Evolutionary conservation across 2,113 vertebrate genomes (phyloP).

Genomic region (Heterotilapia buettikoferi): DNA sequence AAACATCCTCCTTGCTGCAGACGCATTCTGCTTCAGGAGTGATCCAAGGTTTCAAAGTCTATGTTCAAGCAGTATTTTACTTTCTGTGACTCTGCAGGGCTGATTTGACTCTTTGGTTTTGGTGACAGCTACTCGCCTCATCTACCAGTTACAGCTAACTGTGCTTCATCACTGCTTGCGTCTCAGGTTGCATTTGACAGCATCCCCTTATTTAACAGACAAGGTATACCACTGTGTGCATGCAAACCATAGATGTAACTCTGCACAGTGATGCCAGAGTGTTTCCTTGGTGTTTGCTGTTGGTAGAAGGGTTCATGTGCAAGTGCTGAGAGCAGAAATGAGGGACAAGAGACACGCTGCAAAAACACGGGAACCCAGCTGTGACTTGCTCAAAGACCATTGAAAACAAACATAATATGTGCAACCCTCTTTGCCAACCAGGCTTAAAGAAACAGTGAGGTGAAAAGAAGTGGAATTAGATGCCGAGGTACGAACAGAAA

Average conservation of each 20-base stretch:
- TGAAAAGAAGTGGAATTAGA: conserved; percentile 8
- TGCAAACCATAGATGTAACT: neutral
- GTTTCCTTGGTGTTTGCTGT: conserved; percentile 6
- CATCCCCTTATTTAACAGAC: neutral
- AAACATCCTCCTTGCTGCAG: neutral
- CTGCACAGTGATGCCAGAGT: neutral
- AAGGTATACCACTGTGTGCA: neutral
- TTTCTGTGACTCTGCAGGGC: neutral
- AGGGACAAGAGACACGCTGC: neutral
- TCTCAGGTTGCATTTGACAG: conserved; percentile 52
- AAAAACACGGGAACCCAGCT: conserved; percentile 4
- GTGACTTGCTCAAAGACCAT: conserved; percentile 15
- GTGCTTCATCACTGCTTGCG: neutral
- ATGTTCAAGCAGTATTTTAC: neutral
- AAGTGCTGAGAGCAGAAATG: neutral
- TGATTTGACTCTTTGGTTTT: neutral
- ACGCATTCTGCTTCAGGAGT: neutral
- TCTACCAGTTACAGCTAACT: neutral
- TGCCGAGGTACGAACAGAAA: neutral
- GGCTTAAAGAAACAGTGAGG: neutral
- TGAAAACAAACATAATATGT: conserved; percentile 37
- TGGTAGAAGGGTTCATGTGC: neutral
- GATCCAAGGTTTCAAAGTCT: neutral
- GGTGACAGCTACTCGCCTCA: neutral
- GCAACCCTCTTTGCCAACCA: neutral